Conservation (phyloP, 2,888 invertebrate genomes). For the Euplagia quadripunctaria region DNA sequence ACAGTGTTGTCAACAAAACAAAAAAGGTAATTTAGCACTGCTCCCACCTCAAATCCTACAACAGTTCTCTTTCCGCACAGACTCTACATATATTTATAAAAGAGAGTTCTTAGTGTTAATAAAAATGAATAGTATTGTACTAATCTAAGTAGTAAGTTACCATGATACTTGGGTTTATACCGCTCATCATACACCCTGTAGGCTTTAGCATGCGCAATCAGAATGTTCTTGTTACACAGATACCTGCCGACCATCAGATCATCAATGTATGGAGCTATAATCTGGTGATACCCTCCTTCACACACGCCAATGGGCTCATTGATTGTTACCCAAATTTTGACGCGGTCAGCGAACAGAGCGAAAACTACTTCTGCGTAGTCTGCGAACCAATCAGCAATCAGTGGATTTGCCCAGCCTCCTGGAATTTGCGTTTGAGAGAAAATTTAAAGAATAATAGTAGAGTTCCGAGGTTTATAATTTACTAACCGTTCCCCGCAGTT, state of each 20-base stretch:
- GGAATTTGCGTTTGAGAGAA: conserved; percentile 7
- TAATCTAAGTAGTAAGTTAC: conserved; percentile 53
- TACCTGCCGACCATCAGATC: conserved; percentile 73
- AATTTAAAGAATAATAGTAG: conserved; percentile 4
- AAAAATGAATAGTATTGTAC: too few species aligned
- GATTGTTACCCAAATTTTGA: conserved; percentile 90
- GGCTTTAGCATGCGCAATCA: conserved; percentile 89
- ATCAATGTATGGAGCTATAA: conserved; percentile 59
- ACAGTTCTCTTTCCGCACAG: too few species aligned
- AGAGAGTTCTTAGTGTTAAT: too few species aligned
- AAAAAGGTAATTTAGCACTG: too few species aligned
- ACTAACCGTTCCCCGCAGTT: too few species aligned
- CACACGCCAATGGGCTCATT: conserved; percentile 88
- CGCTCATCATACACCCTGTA: conserved; percentile 86
- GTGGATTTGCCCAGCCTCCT: conserved; percentile 89
- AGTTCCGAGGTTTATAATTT: too few species aligned
- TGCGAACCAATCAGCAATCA: conserved; percentile 86
- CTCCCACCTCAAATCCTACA: too few species aligned
- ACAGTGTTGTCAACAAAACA: too few species aligned
- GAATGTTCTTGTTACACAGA: conserved; percentile 87
- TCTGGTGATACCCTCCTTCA: conserved; percentile 68
- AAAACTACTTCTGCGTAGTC: conserved; percentile 87
- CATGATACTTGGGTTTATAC: conserved; percentile 81
- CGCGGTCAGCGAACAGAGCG: conserved; percentile 86
- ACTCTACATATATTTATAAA: too few species aligned